These are phyloP conservation scores for Hozukius guyotensis DNA, from an alignment of 2,797 vertebrate species.

Conservation along the genomic window DNA sequence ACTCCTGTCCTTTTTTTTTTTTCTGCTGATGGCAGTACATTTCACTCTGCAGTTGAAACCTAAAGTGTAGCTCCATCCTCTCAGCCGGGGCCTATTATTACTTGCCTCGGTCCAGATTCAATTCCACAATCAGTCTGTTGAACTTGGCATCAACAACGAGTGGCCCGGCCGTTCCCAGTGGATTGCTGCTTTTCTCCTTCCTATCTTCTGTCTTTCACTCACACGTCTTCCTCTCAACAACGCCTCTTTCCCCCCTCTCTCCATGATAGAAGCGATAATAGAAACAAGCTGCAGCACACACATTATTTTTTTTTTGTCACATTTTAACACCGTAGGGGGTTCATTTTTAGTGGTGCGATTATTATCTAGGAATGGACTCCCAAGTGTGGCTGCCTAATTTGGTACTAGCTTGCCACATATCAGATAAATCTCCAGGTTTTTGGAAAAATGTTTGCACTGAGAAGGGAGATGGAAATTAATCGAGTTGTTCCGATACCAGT, in stretches of 20 bases:
- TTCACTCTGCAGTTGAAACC: slow-evolving; percentile 63
- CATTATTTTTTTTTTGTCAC: slow-evolving; percentile 56
- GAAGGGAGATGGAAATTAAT: slow-evolving; percentile 14
- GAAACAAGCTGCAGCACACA: slow-evolving; percentile 26
- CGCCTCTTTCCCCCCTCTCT: neutral
- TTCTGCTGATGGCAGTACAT: slow-evolving; percentile 66
- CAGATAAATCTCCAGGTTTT: slow-evolving; percentile 16
- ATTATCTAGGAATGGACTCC: slow-evolving; percentile 42
- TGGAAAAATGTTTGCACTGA: slow-evolving; percentile 1
- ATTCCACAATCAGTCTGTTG: slow-evolving; percentile 70
- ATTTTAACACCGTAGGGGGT: slow-evolving; percentile 43
- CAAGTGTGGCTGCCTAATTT: slow-evolving; percentile 28
- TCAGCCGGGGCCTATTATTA: slow-evolving; percentile 64
- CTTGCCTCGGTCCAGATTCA: slow-evolving; percentile 58
- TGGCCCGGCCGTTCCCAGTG: slow-evolving; percentile 25
- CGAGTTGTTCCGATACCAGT: no score
- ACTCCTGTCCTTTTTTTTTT: slow-evolving; percentile 30
- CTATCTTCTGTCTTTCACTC: slow-evolving; percentile 42
- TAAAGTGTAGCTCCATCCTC: slow-evolving; percentile 63
- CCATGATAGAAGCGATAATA: slow-evolving; percentile 37
- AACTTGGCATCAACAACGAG: slow-evolving; percentile 70
- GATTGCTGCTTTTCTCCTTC: slow-evolving; percentile 39
- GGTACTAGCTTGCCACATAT: neutral
- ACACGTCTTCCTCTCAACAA: slow-evolving; percentile 8
- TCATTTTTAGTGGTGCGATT: slow-evolving; percentile 40